Percentiles rank a stretch among this genome's conserved stretches.
phyloP scores from a whole-genome alignment of 2,888 invertebrate genomes.

The Chromoteleia sp. region DNA sequence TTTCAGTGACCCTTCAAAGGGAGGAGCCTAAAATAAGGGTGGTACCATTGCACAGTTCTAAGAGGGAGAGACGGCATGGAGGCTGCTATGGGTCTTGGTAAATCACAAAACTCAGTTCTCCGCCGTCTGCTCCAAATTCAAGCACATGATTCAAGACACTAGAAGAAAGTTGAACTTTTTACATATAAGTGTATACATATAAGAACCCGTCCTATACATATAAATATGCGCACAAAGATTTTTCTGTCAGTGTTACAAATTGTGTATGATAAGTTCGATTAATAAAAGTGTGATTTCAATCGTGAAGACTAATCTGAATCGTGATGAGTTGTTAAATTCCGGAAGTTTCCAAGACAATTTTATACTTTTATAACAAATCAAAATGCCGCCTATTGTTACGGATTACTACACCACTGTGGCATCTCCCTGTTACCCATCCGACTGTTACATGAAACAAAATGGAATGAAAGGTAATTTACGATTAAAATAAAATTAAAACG shows the following conservation, averaged over 20 bases:
- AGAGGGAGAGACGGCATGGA: slow-evolving; percentile 66
- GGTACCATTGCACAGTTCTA: slow-evolving; percentile 74
- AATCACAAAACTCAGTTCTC: slow-evolving; percentile 59
- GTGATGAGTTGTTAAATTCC: slow-evolving; percentile 11
- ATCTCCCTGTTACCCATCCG: slow-evolving; percentile 71
- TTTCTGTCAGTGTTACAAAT: too few species aligned
- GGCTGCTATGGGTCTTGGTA: slow-evolving; percentile 61
- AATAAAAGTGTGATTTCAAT: too few species aligned
- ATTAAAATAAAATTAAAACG: too few species aligned
- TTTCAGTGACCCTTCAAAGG: slow-evolving; percentile 77
- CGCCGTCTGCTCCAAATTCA: slow-evolving; percentile 73
- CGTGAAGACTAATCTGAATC: too few species aligned
- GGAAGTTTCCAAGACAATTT: not conserved
- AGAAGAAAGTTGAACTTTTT: slow-evolving; percentile 26
- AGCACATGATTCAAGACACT: slow-evolving; percentile 34
- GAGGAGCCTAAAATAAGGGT: slow-evolving; percentile 84
- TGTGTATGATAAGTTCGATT: too few species aligned
- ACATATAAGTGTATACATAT: slow-evolving; percentile 1
- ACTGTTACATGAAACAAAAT: slow-evolving; percentile 30
- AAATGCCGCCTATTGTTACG: slow-evolving; percentile 48
- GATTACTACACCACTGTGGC: slow-evolving; percentile 35
- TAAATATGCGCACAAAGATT: too few species aligned
- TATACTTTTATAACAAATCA: not conserved
- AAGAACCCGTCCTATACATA: too few species aligned
- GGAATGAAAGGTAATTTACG: slow-evolving; percentile 24